Evolutionary conservation across 2,113 vertebrate genomes (phyloP), one percentile per base, ranked within the genome.

Genomic region (Clarias batrachus): DNA sequence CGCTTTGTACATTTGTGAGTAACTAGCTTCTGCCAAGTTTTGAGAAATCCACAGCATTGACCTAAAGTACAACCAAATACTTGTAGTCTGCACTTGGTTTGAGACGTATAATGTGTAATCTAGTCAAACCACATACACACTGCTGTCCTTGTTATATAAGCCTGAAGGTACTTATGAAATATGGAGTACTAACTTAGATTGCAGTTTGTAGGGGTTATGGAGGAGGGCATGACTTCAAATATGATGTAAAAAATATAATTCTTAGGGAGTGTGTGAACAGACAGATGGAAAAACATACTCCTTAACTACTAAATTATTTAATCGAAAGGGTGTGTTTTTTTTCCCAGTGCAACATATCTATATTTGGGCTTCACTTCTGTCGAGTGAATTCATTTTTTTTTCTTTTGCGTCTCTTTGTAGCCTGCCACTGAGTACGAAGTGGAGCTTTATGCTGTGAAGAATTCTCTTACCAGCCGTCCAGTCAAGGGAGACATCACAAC

Each of bases 341-440:
- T 8, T 1, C 25, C 41, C 41, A 41, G 12, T 27, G 25, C 66
- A 56, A 21, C 21, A 30, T 14, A 62, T 37, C 17, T 60, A 41
- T 17, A 13, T 81, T 62, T 60, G 30, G 14, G 4, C 27, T 65
- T 37, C n/a, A 74, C 48, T 12, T 3, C 14, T n/a, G 16, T 52
- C 71, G 12, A 52, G 19, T 48, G 21, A 74, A 52, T 48, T 13
- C 3, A 23, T 52, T 27, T 30, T 21, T 57, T 23, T 62, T 19
- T 68, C 8, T 74, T 74, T 16, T 66, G 19, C 86, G 21, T 63
- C 23, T 86, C 25, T 59, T 14, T 93, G 80, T 74, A 99, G 98
- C 95, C 97, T 88, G 95, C 96, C 82, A 99, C 98, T 54, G 96
- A 95, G 63, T 99, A 99, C 73, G 97, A 99, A 94, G 96, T 99